Percentiles rank a stretch among this genome's conserved stretches.
Conservation (phyloP, 2,888 invertebrate species). For the Leptarthrus brevirostris region DNA sequence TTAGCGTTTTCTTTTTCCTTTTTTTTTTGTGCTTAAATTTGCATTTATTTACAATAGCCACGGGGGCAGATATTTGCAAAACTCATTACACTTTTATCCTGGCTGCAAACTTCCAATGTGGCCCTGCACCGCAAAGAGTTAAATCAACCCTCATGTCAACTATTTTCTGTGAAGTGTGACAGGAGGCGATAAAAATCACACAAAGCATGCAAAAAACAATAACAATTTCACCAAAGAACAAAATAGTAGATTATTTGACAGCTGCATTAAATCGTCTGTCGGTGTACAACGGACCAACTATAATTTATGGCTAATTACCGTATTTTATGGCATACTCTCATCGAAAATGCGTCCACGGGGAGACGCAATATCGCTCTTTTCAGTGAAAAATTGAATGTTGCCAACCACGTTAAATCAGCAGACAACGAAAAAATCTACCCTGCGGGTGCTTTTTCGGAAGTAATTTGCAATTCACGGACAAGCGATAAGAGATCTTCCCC, state of each 20-base stretch:
- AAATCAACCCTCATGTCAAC: constrained; percentile 44
- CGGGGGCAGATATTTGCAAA: constrained; percentile 24
- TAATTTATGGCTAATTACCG: constrained; percentile 52
- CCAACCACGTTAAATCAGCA: constrained; percentile 26
- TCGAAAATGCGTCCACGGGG: constrained; percentile 42
- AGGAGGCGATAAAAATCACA: constrained; percentile 42
- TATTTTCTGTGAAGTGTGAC: constrained; percentile 41
- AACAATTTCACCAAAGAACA: constrained; percentile 13
- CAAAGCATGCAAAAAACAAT: constrained; percentile 42
- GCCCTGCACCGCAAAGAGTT: constrained; percentile 25
- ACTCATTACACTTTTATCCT: constrained; percentile 15
- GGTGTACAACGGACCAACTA: constrained; percentile 44
- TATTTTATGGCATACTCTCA: constrained; percentile 48
- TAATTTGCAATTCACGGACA: constrained; percentile 47
- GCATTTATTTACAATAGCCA: constrained; percentile 24
- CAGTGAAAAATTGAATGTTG: constrained; percentile 38
- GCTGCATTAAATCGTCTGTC: constrained; percentile 51
- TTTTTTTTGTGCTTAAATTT: constrained; percentile 35
- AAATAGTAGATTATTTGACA: constrained; percentile 46
- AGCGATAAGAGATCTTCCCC: constrained; percentile 27
- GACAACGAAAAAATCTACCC: constrained; percentile 5
- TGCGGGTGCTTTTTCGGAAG: constrained; percentile 9
- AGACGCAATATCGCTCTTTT: constrained; percentile 33
- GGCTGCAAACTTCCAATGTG: neutral
- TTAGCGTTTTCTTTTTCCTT: constrained; percentile 16